Evolutionary conservation across 2,888 invertebrate genomes (phyloP), one percentile per base, ranked within the genome.

Genomic region (Nephrocerus scutellatus): DNA sequence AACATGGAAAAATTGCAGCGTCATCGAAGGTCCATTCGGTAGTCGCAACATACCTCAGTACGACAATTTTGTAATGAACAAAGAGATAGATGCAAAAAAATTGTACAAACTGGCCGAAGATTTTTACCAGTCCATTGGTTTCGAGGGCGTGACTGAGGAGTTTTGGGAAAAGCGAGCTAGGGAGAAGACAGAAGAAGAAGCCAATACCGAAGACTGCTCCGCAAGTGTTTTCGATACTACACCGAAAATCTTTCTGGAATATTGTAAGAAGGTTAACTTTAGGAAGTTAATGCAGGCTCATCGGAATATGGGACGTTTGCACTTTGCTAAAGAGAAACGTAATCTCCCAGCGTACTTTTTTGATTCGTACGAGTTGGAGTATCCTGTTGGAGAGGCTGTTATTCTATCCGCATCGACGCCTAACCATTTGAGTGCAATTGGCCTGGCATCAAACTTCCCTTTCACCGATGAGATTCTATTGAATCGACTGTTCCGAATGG

Each of bases 401-500:
- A 62, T 63, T 7, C 47, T 66, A 2, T 63, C 65, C 0, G 63
- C 66, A 5, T 60, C 63, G 0, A 57, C 66, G 6, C 63, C 65
- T 2, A 59, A 56, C 3, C 63, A 66, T 42, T 51, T 66, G 15
- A 51, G 52, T n/a, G 41, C 54, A 0, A 55, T 60, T 6, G 62
- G 59, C 2, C 33, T 63, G 39, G 55, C 59, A 6, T 55, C 51
- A 5, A 49, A 53, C 4, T 57, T 54, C 12, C 48, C 48, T 10
- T 63, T 64, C 18, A 52, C 53, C 1, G 57, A 62, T 2, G 47
- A 57, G 10, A 51, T 54, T 0, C 44, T 61, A 5, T 53, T 56
- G 52, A 65, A 63, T 49, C 60, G 65, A 0, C 49, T 65, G 0
- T 56, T 65, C 15, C 54, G 66, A 19, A 64, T 65, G 65, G 62